phyloP scores from a whole-genome alignment of 1,140 invertebrate species.

The Stegodyphus dumicola region DNA sequence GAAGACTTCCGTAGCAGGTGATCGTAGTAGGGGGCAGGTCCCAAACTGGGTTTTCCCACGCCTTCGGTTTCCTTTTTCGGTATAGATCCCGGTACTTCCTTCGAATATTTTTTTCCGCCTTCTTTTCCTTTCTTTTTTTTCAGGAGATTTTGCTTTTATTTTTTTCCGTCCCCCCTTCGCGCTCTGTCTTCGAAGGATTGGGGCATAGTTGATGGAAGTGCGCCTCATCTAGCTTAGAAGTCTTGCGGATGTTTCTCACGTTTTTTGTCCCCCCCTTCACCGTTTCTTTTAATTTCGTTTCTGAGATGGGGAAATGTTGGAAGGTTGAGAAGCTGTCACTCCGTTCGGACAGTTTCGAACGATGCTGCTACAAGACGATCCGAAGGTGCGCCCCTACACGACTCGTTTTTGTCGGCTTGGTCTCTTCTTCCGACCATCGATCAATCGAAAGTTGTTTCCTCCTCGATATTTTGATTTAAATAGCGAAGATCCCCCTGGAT shows the following conservation, averaged over 20 bases:
- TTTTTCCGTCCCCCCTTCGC: not conserved
- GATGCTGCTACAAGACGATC: too few relatives aligned
- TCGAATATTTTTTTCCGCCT: not conserved
- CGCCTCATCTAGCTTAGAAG: constrained; percentile 7
- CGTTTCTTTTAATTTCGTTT: too few relatives aligned
- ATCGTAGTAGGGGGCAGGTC: constrained; percentile 26
- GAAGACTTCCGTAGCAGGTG: constrained; percentile 28
- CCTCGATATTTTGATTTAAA: too few relatives aligned
- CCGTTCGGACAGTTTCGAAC: too few relatives aligned
- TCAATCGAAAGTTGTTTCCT: too few relatives aligned
- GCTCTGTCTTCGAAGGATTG: constrained; percentile 1
- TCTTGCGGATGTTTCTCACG: constrained; percentile 25
- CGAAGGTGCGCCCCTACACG: too few relatives aligned
- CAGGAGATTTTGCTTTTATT: not conserved
- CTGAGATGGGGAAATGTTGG: too few relatives aligned
- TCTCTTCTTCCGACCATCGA: too few relatives aligned
- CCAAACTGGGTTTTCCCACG: constrained; percentile 12
- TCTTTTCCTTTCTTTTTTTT: too few relatives aligned
- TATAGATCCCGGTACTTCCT: not conserved
- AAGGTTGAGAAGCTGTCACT: too few relatives aligned
- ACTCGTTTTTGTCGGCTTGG: too few relatives aligned
- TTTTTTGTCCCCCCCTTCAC: not conserved
- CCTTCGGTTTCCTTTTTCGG: constrained; percentile 23
- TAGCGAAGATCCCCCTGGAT: too few relatives aligned
- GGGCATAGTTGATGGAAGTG: constrained; percentile 4